Evolutionary conservation across 2,797 vertebrate genomes (phyloP).

Genomic region (Enteromius thamalakanensis): DNA sequence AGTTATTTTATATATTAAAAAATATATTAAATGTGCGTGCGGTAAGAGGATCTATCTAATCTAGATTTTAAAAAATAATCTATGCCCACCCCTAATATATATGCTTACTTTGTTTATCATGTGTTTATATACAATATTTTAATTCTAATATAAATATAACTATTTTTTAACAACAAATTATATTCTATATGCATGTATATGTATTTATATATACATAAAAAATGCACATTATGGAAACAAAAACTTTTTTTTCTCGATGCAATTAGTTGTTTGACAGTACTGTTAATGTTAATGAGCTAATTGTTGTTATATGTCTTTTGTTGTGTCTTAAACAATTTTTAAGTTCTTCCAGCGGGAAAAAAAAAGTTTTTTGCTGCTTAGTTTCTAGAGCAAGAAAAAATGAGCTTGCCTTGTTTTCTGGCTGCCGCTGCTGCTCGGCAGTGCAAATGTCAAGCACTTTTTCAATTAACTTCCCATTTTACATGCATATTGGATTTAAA

Average conservation of each 20-base stretch:
- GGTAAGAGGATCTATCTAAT: too few species aligned
- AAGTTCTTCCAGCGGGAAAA: too few species aligned
- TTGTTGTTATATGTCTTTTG: not conserved
- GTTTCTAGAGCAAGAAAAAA: slow-evolving; percentile 15
- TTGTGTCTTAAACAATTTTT: not conserved
- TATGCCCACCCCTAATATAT: too few species aligned
- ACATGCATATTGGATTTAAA: slow-evolving; percentile 22
- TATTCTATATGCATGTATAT: not conserved
- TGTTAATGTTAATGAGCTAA: not conserved
- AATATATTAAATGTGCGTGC: too few species aligned
- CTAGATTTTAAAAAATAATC: too few species aligned
- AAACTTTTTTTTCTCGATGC: not conserved
- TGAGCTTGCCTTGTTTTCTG: not conserved
- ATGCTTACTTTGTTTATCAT: not conserved
- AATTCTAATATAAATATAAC: too few species aligned
- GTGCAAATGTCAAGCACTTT: slow-evolving; percentile 44
- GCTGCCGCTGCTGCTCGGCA: not conserved
- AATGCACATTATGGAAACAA: not conserved
- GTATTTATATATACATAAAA: not conserved
- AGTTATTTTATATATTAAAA: too few species aligned
- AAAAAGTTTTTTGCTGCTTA: not conserved
- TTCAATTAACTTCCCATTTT: slow-evolving; percentile 37
- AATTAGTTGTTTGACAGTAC: not conserved
- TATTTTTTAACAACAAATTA: too few species aligned
- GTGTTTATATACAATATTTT: too few species aligned